Base-by-base conservation (phyloP, 2,888 invertebrate genomes). In the Phrixothrix hirtus region DNA sequence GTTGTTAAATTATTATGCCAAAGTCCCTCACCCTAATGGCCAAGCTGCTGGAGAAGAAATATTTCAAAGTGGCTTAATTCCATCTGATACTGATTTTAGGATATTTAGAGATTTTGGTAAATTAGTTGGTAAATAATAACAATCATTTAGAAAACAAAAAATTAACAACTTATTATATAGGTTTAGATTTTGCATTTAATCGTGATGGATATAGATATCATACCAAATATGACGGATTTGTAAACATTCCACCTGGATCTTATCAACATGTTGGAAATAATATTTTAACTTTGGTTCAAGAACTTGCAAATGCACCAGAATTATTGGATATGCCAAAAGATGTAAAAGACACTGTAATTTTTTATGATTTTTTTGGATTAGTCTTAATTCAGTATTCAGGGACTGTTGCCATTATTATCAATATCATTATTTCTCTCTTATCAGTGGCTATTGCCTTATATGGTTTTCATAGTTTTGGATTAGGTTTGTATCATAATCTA, bases 71-170 rank as follows among this genome's bases (percentile, higher is more conserved):
- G 83, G 83, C 9, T 60, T 84, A 4, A 79, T 92, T 39, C 90
- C 89, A 0, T 87, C 88, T 0, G 90, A 91, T 68, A 91, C 91
- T 0, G 92, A 92, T 76, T 92, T 86, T 73, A 77, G 89, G 65
- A 83, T 91, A 58, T 91, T 86, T 75, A 73, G 85, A 44, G 88
- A 89, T 71, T 88, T 83, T 67, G 89, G 88, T 0, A 64, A 80
- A 1, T 75, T 88, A 38, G 81, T 87, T 43, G 64, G 64, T 63
- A 49, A 30, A 12, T 50, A 36, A n/a, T n/a, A n/a, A n/a, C n/a
- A n/a, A n/a, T n/a, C n/a, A n/a, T n/a, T n/a, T n/a, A n/a, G n/a
- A n/a, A n/a, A n/a, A n/a, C n/a, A n/a, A n/a, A n/a, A n/a, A n/a
- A n/a, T n/a, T n/a, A n/a, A n/a, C n/a, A n/a, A n/a, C n/a, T 21